Evolutionary conservation across 2,888 invertebrate genomes (phyloP).

Genomic region (Eilema sororculum): DNA sequence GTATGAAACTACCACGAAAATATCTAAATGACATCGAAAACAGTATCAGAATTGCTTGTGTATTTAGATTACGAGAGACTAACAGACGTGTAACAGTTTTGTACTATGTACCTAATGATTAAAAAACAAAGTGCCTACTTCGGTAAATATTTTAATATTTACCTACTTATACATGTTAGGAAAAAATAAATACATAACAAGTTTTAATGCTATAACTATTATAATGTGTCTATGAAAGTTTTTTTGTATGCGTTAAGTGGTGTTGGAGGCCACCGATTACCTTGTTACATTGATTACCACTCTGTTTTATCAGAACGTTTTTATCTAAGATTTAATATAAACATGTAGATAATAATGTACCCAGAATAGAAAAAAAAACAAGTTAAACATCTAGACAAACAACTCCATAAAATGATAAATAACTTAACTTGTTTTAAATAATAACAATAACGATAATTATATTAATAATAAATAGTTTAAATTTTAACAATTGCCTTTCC

Average conservation of each 20-base stretch:
- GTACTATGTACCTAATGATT: neutral
- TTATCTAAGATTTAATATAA: neutral
- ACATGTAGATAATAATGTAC: neutral
- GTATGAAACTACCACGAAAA: neutral
- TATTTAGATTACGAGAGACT: neutral
- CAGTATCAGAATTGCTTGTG: neutral
- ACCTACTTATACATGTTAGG: neutral
- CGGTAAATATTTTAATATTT: neutral
- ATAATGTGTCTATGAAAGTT: neutral
- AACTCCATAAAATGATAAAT: neutral
- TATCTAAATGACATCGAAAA: neutral
- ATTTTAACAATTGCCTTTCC: constrained; percentile 30
- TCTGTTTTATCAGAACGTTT: neutral
- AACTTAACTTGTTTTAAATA: neutral
- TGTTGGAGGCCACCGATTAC: constrained; percentile 4
- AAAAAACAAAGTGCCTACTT: neutral
- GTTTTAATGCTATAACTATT: no score
- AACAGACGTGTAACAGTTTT: neutral
- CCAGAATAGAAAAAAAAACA: neutral
- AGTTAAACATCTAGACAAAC: neutral
- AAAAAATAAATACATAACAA: no score
- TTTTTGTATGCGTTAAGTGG: neutral
- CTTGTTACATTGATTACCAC: constrained; percentile 1
- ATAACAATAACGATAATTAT: neutral
- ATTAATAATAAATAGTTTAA: constrained; percentile 40